phyloP scores from a whole-genome alignment of 2,797 vertebrate species.

The Zalophus californianus region DNA sequence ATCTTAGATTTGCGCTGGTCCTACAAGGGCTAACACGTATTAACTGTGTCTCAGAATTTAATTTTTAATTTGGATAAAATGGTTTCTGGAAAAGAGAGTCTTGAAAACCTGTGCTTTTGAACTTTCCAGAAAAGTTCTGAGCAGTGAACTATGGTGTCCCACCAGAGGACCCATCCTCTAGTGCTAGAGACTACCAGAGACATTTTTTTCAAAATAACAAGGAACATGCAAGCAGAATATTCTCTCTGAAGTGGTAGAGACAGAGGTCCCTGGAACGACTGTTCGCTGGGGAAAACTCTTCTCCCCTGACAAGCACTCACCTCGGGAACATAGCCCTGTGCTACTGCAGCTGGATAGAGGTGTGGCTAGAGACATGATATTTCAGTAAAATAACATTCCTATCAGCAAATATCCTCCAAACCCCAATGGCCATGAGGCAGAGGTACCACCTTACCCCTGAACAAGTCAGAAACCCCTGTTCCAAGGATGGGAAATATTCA shows the following conservation, averaged over 20 bases:
- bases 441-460: background rate
- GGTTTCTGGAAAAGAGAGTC: constrained; percentile 8
- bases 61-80: background rate
- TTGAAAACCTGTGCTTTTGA: background rate
- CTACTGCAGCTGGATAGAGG: background rate
- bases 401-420: background rate
- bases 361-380: background rate
- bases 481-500: background rate
- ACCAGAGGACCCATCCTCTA: background rate
- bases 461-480: background rate
- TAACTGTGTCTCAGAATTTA: background rate
- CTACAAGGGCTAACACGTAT: background rate
- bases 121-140: background rate
- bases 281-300: background rate
- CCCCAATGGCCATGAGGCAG: background rate
- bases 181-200: constrained; percentile 22
- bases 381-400: background rate
- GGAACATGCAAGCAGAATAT: background rate
- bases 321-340: background rate
- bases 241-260: background rate
- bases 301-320: background rate
- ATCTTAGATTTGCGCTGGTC: background rate
- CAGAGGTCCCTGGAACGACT: background rate
- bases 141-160: background rate
- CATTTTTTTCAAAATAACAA: constrained; percentile 42